phyloP scores from a whole-genome alignment of 2,888 invertebrate species.

The Pediacus dermestoides region DNA sequence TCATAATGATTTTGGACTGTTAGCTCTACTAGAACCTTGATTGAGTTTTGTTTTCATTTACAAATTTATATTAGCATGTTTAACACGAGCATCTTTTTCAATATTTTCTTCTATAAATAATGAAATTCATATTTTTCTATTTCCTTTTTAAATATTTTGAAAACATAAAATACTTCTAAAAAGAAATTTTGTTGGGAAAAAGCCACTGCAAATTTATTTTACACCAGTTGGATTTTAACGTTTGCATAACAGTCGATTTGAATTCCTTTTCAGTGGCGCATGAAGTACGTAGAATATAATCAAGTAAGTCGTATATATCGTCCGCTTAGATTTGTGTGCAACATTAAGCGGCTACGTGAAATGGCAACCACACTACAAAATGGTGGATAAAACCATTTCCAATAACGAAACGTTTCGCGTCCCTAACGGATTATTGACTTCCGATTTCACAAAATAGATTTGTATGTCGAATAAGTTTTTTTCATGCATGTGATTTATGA shows the following conservation, averaged over 20 bases:
- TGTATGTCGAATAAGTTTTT: no score
- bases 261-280: conserved; percentile 19
- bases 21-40: no score
- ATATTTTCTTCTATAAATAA: conserved; percentile 7
- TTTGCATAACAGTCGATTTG: conserved; percentile 10
- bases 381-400: conserved; percentile 20
- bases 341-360: conserved; percentile 25
- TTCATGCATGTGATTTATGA: no score
- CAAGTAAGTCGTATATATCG: conserved; percentile 21
- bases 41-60: no score
- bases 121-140: no score
- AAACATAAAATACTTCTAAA: no score
- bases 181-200: no score
- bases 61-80: no score
- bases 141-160: no score
- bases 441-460: conserved; percentile 19
- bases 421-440: conserved; percentile 23
- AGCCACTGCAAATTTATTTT: no score
- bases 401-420: conserved; percentile 16
- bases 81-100: conserved; percentile 10
- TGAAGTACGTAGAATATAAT: conserved; percentile 23
- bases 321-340: conserved; percentile 21
- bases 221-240: no score
- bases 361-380: conserved; percentile 23
- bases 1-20: no score